Conservation (phyloP, 2,113 vertebrate species). For the Monarcha castaneiventris region DNA sequence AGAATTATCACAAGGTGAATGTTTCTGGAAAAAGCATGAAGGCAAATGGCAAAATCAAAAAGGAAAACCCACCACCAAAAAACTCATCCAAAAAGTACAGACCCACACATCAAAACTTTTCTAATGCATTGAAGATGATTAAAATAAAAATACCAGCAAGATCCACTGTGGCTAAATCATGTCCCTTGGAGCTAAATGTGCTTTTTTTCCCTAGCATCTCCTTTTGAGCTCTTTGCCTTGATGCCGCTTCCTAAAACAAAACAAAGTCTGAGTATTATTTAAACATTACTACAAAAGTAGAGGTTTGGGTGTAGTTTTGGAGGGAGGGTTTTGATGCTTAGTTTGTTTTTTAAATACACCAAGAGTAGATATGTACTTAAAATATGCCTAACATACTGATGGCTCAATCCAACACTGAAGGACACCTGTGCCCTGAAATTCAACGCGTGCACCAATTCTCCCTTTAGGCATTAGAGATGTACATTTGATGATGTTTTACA, state of each 20-base stretch:
- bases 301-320: rapidly evolving
- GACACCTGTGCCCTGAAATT: neutral
- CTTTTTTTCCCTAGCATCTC: neutral
- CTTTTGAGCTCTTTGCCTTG: neutral
- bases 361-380: neutral
- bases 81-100: neutral
- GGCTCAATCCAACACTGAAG: neutral
- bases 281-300: neutral
- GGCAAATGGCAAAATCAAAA: neutral
- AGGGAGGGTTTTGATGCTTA: rapidly evolving
- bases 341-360: neutral
- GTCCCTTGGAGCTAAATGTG: neutral
- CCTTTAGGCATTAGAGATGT: neutral
- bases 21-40: rapidly evolving
- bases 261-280: neutral
- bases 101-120: neutral
- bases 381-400: neutral
- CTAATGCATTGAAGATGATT: neutral
- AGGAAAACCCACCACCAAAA: neutral
- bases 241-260: neutral
- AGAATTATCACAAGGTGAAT: neutral
- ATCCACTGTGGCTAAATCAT: neutral
- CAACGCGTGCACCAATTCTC: neutral
- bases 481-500: neutral
- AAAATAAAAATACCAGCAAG: neutral